phyloP scores from a whole-genome alignment of 1,140 invertebrate species.

The Neodiprion fabricii region DNA sequence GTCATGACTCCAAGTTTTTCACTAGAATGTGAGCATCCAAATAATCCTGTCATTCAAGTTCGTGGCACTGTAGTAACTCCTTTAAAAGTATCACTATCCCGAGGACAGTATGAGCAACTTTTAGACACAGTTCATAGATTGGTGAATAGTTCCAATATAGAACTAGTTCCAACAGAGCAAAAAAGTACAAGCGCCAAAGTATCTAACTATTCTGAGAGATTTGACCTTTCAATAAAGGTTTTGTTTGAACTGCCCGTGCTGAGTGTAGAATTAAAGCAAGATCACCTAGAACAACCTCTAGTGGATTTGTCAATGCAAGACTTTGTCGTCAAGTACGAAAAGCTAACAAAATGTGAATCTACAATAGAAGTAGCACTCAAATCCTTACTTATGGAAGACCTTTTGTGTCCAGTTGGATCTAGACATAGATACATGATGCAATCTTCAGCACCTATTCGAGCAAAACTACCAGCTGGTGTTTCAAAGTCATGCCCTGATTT shows the following conservation, averaged over 20 bases:
- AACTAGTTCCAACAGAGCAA: slow-evolving; percentile 29
- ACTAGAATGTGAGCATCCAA: slow-evolving; percentile 47
- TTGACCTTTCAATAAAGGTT: slow-evolving; percentile 61
- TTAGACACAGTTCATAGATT: slow-evolving; percentile 73
- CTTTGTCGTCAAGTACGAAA: slow-evolving; percentile 78
- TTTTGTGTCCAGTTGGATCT: slow-evolving; percentile 77
- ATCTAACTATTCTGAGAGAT: slow-evolving; percentile 47
- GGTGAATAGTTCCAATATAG: slow-evolving; percentile 44
- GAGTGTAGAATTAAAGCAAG: slow-evolving; percentile 75
- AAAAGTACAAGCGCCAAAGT: slow-evolving; percentile 33
- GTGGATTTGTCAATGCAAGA: slow-evolving; percentile 85
- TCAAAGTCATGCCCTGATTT: slow-evolving; percentile 89
- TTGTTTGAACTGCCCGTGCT: slow-evolving; percentile 76
- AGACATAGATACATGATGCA: slow-evolving; percentile 83
- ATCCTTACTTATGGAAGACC: slow-evolving; percentile 87
- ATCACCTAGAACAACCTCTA: slow-evolving; percentile 71
- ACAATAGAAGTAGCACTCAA: slow-evolving; percentile 79
- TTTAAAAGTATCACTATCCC: slow-evolving; percentile 83
- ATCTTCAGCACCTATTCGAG: slow-evolving; percentile 66
- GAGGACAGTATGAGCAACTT: slow-evolving; percentile 88
- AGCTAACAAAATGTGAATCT: slow-evolving; percentile 70
- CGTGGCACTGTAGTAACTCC: slow-evolving; percentile 82
- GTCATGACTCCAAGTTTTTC: slow-evolving; percentile 48
- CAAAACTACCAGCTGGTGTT: slow-evolving; percentile 61
- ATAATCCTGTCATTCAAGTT: slow-evolving; percentile 64